phyloP scores from a whole-genome alignment of 2,888 invertebrate species.

The Schizaphis graminum region DNA sequence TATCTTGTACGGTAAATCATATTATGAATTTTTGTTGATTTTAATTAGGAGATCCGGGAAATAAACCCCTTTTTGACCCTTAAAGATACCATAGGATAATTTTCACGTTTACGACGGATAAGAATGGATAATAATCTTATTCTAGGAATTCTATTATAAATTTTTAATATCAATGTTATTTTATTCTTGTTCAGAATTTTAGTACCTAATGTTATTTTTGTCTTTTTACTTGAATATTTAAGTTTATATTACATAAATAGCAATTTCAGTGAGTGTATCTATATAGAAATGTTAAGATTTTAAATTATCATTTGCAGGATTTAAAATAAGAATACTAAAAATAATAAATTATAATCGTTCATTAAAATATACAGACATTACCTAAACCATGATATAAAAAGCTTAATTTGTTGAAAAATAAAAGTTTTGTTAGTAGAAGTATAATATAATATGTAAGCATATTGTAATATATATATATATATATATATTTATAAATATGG shows the following conservation, averaged over 20 bases:
- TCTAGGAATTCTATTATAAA: too few species aligned
- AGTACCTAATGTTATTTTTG: too few species aligned
- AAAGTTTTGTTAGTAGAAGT: neutral
- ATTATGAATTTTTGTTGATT: too few species aligned
- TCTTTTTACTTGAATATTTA: too few species aligned
- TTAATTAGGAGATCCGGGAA: too few species aligned
- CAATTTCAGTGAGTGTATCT: neutral
- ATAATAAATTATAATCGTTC: slow-evolving; percentile 4
- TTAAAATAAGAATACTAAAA: neutral
- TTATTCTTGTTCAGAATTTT: too few species aligned
- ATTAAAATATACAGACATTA: neutral
- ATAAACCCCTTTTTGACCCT: too few species aligned
- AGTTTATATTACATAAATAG: neutral
- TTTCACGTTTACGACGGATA: too few species aligned
- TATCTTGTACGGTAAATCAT: too few species aligned
- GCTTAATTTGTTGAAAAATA: neutral
- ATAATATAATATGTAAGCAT: neutral
- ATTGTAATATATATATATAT: neutral
- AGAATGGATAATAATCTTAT: too few species aligned
- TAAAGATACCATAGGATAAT: too few species aligned
- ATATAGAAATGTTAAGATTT: neutral
- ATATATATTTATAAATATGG: neutral
- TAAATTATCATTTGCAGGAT: neutral
- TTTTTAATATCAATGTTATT: too few species aligned
- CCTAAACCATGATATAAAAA: neutral